Evolutionary conservation across 2,888 invertebrate genomes (phyloP).

Genomic region (Unio delphinus): DNA sequence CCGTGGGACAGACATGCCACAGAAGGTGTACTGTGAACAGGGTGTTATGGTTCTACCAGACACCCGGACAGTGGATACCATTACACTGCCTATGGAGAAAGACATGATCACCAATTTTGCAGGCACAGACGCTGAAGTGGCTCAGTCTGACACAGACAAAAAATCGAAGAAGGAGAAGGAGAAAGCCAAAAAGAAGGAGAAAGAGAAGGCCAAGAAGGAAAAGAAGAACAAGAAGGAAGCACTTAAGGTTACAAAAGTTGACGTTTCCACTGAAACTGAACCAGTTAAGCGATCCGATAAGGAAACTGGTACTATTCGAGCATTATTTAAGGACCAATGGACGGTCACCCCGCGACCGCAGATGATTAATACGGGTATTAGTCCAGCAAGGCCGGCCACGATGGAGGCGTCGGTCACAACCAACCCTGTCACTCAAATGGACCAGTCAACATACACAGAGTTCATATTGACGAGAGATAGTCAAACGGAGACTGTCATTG

Average conservation of each 20-base stretch:
- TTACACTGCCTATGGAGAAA: slow-evolving; percentile 34
- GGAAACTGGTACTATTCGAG: slow-evolving; percentile 46
- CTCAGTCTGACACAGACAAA: slow-evolving; percentile 7
- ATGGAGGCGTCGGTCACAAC: slow-evolving; percentile 55
- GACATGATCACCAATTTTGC: slow-evolving; percentile 13
- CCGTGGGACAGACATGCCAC: slow-evolving; percentile 38
- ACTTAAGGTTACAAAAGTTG: slow-evolving; percentile 3
- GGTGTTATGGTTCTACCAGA: slow-evolving; percentile 37
- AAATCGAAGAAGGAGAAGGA: slow-evolving; percentile 22
- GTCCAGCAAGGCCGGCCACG: slow-evolving; percentile 54
- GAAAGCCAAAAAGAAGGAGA: slow-evolving; percentile 26
- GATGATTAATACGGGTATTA: slow-evolving; percentile 55
- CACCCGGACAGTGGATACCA: slow-evolving; percentile 36
- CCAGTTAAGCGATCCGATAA: slow-evolving; percentile 42
- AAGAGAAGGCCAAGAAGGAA: slow-evolving; percentile 25
- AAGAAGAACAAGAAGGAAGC: slow-evolving; percentile 32
- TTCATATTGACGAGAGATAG: slow-evolving; percentile 43
- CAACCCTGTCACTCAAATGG: slow-evolving; percentile 47
- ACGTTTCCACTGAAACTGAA: slow-evolving; percentile 42
- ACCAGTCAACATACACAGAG: slow-evolving; percentile 59
- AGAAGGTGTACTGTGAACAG: slow-evolving; percentile 37
- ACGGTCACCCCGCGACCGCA: slow-evolving; percentile 52
- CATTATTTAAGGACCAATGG: slow-evolving; percentile 55
- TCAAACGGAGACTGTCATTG: slow-evolving; percentile 48
- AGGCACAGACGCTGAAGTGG: slow-evolving; percentile 13